Base-by-base conservation (phyloP, 2,797 vertebrate species). In the Cygnus olor region DNA sequence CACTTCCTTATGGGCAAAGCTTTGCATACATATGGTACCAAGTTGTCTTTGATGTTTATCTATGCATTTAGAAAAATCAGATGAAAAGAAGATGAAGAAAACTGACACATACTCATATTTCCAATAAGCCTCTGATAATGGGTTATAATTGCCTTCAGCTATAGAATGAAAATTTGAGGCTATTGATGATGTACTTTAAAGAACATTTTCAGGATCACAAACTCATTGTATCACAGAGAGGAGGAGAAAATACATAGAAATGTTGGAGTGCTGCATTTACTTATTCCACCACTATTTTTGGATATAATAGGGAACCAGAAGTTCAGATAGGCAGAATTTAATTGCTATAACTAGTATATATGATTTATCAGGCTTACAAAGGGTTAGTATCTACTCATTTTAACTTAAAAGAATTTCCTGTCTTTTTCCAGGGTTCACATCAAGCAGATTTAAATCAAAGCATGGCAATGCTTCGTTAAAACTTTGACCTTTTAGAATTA, bases 241-340 rank as follows among this genome's bases (percentile, higher is more conserved):
- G 44, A 58, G 18, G 11, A 65, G 40, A 81, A 84, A 85, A 42
- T 8, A 65, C 4, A 82, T 21, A 56, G 18, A 82, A 80, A 44
- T 64, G 4, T 6, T 81, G 17, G 4, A 5, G 4, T 76, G 12
- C 9, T 8, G 0, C 42, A 25, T 20, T 2, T 38, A 17, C 9
- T 10, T 14, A 1, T 58, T 79, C 21, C 85, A 40, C 27, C 15
- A 34, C 14, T 38, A 21, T 8, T 63, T 8, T 47, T 69, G 28
- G 49, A 6, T n/a, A 17, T 24, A 51, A 38, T 0, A 3, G 32
- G 64, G 45, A 65, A 57, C 5, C 18, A 83, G 25, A 42, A 85
- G 44, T 51, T 38, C 38, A 73, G 40, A 77, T 30, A 38, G 6
- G 47, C 10, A 64, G 24, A 0, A 2, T 4, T 69, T 54, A 84